phyloP scores from a whole-genome alignment of 2,113 vertebrate genomes.

The Colaptes auratus region DNA sequence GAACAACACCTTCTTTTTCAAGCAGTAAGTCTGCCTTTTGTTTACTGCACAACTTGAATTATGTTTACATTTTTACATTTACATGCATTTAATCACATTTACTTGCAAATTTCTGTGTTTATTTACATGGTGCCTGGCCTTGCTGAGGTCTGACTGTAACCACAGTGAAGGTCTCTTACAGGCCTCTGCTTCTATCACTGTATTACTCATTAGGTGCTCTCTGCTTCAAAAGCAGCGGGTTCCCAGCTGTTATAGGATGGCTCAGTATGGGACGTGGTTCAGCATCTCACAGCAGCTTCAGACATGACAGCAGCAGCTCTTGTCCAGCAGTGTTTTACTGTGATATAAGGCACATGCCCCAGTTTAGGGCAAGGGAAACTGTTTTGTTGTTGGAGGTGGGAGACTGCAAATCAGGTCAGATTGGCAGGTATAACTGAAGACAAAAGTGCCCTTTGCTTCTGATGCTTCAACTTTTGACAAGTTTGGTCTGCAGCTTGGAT shows the following conservation, averaged over 20 bases:
- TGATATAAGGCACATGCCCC: neutral
- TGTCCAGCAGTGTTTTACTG: neutral
- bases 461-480: neutral
- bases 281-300: neutral
- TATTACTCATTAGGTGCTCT: neutral
- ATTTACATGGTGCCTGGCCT: conserved; percentile 60
- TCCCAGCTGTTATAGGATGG: neutral
- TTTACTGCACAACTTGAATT: neutral
- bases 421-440: rapidly evolving
- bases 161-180: neutral
- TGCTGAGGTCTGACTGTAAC: conserved; percentile 16
- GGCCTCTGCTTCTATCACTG: neutral
- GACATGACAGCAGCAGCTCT: neutral
- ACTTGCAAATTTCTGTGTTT: conserved; percentile 62
- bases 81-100: conserved; percentile 60
- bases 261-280: neutral
- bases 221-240: neutral
- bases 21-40: neutral
- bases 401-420: neutral
- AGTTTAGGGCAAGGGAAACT: neutral
- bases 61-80: conserved; percentile 34
- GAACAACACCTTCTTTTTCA: neutral
- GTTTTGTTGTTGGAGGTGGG: neutral
- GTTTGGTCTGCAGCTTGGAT: neutral
- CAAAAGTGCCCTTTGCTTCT: neutral